Percentiles rank a stretch among this genome's conserved stretches.
Conservation (phyloP, 2,113 vertebrate species). For the Sciurus niger region DNA sequence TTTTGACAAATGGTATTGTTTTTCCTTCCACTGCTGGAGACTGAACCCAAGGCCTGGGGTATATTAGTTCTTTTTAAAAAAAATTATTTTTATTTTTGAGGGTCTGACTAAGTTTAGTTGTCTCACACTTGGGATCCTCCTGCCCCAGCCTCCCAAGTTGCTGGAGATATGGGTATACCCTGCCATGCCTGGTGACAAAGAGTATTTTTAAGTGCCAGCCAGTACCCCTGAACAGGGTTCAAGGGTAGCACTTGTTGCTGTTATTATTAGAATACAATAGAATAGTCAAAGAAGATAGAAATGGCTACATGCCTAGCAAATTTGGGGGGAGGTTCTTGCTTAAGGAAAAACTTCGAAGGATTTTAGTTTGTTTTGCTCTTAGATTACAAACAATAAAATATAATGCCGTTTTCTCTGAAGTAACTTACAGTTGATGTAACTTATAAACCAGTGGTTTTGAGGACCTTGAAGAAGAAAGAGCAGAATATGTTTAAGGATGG, state of each 20-base stretch:
- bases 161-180: too few species aligned
- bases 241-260: not conserved
- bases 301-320: not conserved
- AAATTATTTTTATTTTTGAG: too few species aligned
- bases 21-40: too few species aligned
- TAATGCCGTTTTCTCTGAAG: not conserved
- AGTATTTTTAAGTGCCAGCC: not conserved
- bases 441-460: not conserved
- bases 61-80: too few species aligned
- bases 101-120: too few species aligned
- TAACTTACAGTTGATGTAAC: not conserved
- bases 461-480: not conserved
- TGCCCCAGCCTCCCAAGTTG: too few species aligned
- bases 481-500: not conserved
- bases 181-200: too few species aligned
- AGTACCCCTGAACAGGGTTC: not conserved
- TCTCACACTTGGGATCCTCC: too few species aligned
- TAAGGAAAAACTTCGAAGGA: not conserved
- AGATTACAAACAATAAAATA: not conserved
- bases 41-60: too few species aligned
- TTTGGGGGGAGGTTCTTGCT: not conserved
- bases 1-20: not conserved
- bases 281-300: not conserved
- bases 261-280: not conserved
- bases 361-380: not conserved